These are phyloP conservation scores for Aleiodes alternator DNA, from an alignment of 2,888 invertebrate species.

Conservation along the genomic window DNA sequence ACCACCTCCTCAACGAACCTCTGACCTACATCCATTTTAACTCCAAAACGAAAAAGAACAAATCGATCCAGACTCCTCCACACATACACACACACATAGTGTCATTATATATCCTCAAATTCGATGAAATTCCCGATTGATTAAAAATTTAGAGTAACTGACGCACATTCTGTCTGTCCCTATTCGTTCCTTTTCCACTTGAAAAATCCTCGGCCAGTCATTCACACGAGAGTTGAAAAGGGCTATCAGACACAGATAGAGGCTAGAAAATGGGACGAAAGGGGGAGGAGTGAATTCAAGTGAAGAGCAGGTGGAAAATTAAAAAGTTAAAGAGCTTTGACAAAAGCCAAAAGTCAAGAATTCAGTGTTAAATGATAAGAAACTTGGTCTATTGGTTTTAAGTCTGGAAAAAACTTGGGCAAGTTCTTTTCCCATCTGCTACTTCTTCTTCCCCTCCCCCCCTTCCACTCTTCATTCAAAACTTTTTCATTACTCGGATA, in stretches of 20 bases:
- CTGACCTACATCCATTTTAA: constrained; percentile 49
- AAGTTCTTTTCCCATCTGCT: not conserved
- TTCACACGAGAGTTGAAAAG: constrained; percentile 5
- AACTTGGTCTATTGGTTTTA: constrained; percentile 22
- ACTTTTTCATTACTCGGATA: too few species aligned
- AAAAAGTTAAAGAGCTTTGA: constrained; percentile 5
- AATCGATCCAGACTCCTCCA: constrained; percentile 41
- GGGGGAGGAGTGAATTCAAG: not conserved
- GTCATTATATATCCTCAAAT: not conserved
- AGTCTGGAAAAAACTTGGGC: not conserved
- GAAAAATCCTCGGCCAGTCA: not conserved
- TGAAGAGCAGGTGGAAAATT: constrained; percentile 24
- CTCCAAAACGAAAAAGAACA: constrained; percentile 35
- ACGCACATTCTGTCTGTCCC: constrained; percentile 14
- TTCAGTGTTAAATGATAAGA: constrained; percentile 11
- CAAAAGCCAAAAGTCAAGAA: constrained; percentile 7
- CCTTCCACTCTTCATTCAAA: not conserved
- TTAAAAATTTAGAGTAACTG: constrained; percentile 1
- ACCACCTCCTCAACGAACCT: constrained; percentile 34
- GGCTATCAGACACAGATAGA: not conserved
- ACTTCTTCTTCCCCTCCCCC: not conserved
- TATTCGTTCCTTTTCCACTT: constrained; percentile 4
- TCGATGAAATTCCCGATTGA: constrained; percentile 12
- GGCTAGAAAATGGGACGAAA: too few species aligned
- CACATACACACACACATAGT: not conserved